Evolutionary conservation across 2,888 invertebrate genomes (phyloP), one percentile per base, ranked within the genome.

Genomic region (Meliscaeva auricollis): DNA sequence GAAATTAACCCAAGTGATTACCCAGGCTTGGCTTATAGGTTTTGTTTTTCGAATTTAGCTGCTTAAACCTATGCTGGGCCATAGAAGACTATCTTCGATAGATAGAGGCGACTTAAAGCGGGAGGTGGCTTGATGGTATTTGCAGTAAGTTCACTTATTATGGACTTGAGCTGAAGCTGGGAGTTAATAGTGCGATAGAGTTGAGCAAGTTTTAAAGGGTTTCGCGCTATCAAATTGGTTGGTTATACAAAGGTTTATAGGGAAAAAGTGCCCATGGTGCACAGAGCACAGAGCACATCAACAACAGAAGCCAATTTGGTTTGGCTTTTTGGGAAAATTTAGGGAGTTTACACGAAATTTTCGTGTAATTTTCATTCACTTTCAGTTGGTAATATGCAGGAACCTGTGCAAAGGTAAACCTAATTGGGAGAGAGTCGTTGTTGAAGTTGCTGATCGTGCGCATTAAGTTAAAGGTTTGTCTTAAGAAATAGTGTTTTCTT

Each of bases 1-100:
- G 70, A 87, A 87, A 87, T 87, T 87, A 87, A 82, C 87, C 76
- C 82, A 58, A 78, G 70, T 87, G 87, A 87, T 87, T 87, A 75
- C 87, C 77, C 74, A 78, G 87, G 56, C 81, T 69, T 58, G 73
- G 79, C 74, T 73, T 72, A 77, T 72, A 77, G 64, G 50, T 56
- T 70, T 50, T 68, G 66, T n/a, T 3, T 60, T 50, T 22, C 11
- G 48, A 50, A 35, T 50, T 20, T 66, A 6, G 20, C 20, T 66
- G 38, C 38, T 38, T 2, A 38, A 26, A 26, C 4, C 26, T 26
- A 38, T n/a, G 38, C 13, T 38, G 38, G 9, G 11, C 4, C 4
- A 8, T 38, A 38, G 0, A 26, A 26, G 26, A 26, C n/a, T 26
- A 26, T 2, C 26, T 26, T 26, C 3, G 3, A 62, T 46, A 35